Conservation (phyloP, 2,113 vertebrate species). For the Zosterops japonicus region DNA sequence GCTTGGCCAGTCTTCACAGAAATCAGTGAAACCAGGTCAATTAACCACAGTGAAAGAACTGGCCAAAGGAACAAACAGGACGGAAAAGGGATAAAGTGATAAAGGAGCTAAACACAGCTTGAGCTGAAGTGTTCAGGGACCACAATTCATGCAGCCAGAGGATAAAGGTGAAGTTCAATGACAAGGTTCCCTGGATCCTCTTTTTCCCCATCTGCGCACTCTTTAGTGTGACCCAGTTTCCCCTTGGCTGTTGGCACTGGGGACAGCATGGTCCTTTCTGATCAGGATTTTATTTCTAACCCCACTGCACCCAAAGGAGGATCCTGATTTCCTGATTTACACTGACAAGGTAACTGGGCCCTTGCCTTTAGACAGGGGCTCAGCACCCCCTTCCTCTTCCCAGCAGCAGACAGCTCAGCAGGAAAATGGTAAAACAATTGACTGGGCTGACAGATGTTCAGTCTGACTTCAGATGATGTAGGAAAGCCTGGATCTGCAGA, state of each 20-base stretch:
- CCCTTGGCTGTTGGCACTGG: not conserved
- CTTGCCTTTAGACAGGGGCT: not conserved
- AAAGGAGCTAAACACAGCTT: not conserved
- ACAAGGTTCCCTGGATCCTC: not conserved
- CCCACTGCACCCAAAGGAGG: not conserved
- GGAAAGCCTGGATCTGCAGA: not conserved
- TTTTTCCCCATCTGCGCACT: accelerated
- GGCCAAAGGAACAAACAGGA: not conserved
- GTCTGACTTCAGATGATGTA: not conserved
- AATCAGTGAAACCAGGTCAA: slow-evolving; percentile 14
- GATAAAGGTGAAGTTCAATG: slow-evolving; percentile 11
- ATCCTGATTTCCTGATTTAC: accelerated
- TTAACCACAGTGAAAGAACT: not conserved
- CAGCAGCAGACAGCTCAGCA: not conserved
- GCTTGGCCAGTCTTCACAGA: not conserved
- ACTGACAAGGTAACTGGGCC: not conserved
- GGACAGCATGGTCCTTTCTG: not conserved
- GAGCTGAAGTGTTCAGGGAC: not conserved
- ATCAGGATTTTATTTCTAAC: not conserved
- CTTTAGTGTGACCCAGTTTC: not conserved
- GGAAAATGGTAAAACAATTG: not conserved
- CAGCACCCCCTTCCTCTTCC: not conserved
- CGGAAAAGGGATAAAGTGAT: not conserved
- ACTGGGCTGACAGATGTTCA: not conserved
- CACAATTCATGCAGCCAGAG: not conserved